Evolutionary conservation across 2,888 invertebrate genomes (phyloP), one percentile per base, ranked within the genome.

Genomic region (Cryptus viduatorius): DNA sequence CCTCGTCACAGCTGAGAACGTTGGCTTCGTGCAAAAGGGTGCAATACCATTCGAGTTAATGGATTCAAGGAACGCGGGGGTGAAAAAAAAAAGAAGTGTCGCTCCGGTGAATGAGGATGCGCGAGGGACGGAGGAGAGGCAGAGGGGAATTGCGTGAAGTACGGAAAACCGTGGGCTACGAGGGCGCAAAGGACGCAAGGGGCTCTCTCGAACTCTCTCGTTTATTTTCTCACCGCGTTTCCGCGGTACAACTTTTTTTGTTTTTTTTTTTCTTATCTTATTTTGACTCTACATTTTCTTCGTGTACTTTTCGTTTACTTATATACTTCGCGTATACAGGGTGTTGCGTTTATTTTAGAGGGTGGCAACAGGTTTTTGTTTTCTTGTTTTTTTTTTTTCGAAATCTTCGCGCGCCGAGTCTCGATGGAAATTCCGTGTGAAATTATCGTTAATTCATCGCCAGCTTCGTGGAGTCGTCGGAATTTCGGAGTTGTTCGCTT

Each of bases 351-450:
- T 87, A 86, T 87, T 83, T 84, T 64, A 75, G 79, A 19, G 42
- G 76, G 73, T 82, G 71, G 86, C 87, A 87, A 87, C 87, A 87
- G 87, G 87, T 87, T 81, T 84, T 86, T 37, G 76, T 37, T 37
- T 37, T 0, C 4, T 37, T 37, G 0, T 8, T 8, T 37, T 37
- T 37, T 37, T 37, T 37, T 4, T 37, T 7, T 0, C 65, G 72
- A 84, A 84, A 84, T 79, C 80, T 59, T 77, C 14, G 29, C 77
- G 80, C 77, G 50, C 64, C 68, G 31, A 64, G 46, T 61, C 67
- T 67, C 44, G 61, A 78, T 79, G 56, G 81, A 56, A 75, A 48
- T 75, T 61, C 77, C 59, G 4, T 65, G 56, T 19, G 19, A 24
- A 19, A 56, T 19, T 2, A 37, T 56, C 56, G 24, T 56, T 16